Evolutionary conservation across 2,797 vertebrate genomes (phyloP), one percentile per base, ranked within the genome.

Genomic region (Enteromius trimaculatus): DNA sequence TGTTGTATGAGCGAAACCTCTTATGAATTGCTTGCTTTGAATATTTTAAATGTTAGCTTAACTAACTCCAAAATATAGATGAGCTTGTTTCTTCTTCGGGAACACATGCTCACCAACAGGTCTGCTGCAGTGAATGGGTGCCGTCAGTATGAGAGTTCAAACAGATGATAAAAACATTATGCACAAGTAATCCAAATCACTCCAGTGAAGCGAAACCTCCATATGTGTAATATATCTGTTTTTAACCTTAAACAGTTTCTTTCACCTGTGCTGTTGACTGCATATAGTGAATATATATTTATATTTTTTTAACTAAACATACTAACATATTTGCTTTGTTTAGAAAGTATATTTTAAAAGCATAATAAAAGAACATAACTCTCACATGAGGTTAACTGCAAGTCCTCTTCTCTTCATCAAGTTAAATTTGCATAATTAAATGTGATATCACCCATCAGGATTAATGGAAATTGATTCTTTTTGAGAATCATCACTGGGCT

Each of bases 381-480:
- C 10, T 34, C 21, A 49, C 4, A 13, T n/a, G 29, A 19, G 53
- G 10, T 37, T 58, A 21, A 58, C 72, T 5, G 21, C 21, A 26
- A 31, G 44, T 21, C 11, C 55, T 70, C 44, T 68, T 82, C 16
- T 70, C 34, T 70, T 37, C 23, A 70, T 58, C 3, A 17, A 55
- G 26, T 23, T 23, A 23, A 0, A 79, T 47, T 26, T 79, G 58
- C 31, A 65, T 23, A 55, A 60, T 62, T 39, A 53, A 75, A 82
- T 26, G 47, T 19, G 17, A 23, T 16, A 16, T n/a, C 42, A 68
- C 72, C 16, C 34, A 11, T 37, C 21, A 37, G 17, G 53, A 60
- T 17, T 60, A 34, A 79, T 53, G n/a, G 29, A 53, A 76, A 75
- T 23, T 13, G 26, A 69, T 60, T 80, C 6, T 29, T 83, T 62